A percentile compares a stretch with the other conserved stretches of the same genome.
phyloP scores from a whole-genome alignment of 2,888 invertebrate genomes.

The Blomia tropicalis region DNA sequence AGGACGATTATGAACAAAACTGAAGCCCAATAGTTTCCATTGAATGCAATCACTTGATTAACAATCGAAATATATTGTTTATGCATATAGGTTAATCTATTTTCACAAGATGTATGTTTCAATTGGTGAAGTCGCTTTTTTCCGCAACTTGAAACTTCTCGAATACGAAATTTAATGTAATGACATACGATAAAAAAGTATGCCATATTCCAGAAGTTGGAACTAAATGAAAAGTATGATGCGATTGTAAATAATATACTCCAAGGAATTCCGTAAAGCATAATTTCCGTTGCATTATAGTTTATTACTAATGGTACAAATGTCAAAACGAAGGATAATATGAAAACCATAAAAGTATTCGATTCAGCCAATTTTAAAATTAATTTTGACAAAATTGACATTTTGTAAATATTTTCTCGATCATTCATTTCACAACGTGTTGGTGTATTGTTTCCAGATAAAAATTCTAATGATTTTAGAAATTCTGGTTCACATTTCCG shows the following conservation, averaged over 20 bases:
- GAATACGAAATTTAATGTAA: constrained; percentile 3
- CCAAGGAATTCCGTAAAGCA: constrained; percentile 7
- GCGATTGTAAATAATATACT: neutral
- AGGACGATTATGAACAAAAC: neutral
- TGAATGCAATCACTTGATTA: neutral
- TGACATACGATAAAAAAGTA: constrained; percentile 15
- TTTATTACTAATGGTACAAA: neutral
- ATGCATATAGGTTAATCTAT: too few relatives aligned
- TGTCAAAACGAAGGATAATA: constrained; percentile 9
- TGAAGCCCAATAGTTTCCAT: neutral
- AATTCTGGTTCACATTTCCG: neutral
- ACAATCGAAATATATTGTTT: neutral
- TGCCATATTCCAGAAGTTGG: neutral
- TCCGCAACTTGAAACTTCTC: neutral
- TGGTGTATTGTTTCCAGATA: neutral
- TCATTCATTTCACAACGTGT: neutral
- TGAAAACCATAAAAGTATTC: neutral
- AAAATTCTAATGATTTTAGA: constrained; percentile 6
- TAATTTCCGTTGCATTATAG: neutral
- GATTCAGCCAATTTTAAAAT: neutral
- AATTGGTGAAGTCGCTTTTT: neutral
- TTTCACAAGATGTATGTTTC: too few relatives aligned
- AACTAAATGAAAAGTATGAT: neutral
- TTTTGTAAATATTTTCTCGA: neutral
- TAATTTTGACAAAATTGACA: neutral